phyloP scores from a whole-genome alignment of 2,113 vertebrate species.

The Crocuta crocuta region DNA sequence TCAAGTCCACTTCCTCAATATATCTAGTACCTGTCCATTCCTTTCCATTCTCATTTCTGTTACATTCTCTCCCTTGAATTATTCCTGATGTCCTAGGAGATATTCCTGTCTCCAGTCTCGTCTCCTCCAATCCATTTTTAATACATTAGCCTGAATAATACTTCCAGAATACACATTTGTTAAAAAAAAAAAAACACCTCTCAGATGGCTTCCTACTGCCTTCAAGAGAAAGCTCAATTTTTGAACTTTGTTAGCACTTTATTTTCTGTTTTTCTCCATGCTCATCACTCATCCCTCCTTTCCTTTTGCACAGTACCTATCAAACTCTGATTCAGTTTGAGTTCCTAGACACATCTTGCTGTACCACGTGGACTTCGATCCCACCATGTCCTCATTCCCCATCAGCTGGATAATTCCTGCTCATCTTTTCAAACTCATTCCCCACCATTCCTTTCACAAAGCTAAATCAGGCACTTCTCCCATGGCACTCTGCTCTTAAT shows the following conservation, averaged over 20 bases:
- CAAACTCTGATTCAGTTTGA: not conserved
- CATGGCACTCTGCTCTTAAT: not conserved
- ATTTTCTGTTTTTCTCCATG: not conserved
- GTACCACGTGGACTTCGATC: not conserved
- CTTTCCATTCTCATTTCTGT: not conserved
- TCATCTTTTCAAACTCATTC: slow-evolving; percentile 5
- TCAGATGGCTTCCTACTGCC: not conserved
- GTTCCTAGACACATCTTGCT: not conserved
- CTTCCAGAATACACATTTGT: not conserved
- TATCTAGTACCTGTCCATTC: not conserved
- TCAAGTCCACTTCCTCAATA: not conserved
- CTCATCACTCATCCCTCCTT: not conserved
- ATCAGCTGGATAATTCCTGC: not conserved
- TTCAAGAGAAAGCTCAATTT: not conserved
- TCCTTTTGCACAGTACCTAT: not conserved
- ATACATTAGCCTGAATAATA: slow-evolving; percentile 29
- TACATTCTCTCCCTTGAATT: not conserved
- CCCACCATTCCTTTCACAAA: not conserved
- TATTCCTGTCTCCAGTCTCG: not conserved
- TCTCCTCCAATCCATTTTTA: not conserved
- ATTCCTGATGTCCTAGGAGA: not conserved
- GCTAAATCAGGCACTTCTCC: not conserved
- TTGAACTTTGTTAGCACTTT: not conserved
- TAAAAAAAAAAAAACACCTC: not conserved
- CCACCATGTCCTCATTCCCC: not conserved